phyloP scores from a whole-genome alignment of 2,888 invertebrate species.

The Tipula unca region DNA sequence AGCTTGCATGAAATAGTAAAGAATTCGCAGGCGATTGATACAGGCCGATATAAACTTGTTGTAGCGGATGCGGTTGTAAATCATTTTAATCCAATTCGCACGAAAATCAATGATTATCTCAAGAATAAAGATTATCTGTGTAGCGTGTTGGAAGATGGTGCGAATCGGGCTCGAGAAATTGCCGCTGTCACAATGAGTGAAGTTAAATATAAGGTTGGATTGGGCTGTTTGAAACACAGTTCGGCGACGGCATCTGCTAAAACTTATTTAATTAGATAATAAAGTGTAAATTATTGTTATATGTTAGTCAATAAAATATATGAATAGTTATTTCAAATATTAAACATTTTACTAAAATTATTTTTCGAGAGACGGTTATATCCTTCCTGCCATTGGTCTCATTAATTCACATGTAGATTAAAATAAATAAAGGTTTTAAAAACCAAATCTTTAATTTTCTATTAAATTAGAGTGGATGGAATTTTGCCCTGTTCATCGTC shows the following conservation, averaged over 20 bases:
- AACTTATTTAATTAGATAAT: not conserved
- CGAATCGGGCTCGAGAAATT: constrained; percentile 51
- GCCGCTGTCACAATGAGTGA: constrained; percentile 56
- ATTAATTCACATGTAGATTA: no score
- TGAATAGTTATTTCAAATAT: not conserved
- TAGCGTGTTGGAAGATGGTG: constrained; percentile 53
- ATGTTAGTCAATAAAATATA: not conserved
- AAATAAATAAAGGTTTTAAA: no score
- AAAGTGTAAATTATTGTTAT: not conserved
- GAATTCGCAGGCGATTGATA: constrained; percentile 57
- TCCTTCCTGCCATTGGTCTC: no score
- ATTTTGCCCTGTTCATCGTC: no score
- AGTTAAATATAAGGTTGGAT: constrained; percentile 54
- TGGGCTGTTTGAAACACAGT: constrained; percentile 28
- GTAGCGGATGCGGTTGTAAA: constrained; percentile 66
- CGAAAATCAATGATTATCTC: constrained; percentile 48
- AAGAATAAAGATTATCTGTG: constrained; percentile 53
- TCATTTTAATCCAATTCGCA: constrained; percentile 60
- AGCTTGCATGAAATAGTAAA: constrained; percentile 58
- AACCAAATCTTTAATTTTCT: no score
- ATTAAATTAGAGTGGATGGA: no score
- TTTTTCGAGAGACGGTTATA: no score
- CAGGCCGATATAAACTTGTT: constrained; percentile 64
- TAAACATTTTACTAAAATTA: no score
- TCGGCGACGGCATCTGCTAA: not conserved